Base-by-base conservation (phyloP, 2,113 vertebrate species). In the Gnathonemus echidnorhynchus region DNA sequence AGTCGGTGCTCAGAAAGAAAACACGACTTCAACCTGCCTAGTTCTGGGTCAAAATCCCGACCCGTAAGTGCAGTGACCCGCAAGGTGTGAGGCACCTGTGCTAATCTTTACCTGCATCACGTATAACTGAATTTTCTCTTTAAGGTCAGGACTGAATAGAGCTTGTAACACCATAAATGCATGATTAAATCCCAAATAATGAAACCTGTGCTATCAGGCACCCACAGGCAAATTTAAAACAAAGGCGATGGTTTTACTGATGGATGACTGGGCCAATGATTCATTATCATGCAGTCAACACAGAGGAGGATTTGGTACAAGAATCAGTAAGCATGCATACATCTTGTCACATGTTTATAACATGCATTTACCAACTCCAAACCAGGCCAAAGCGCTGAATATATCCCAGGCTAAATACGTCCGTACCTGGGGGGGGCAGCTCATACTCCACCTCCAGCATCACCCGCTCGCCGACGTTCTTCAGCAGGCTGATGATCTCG, bases 361-460 rank as follows among this genome's bases (percentile, higher is more conserved):
- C 48, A 50, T 86, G 88, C 19, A 46, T 52, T 83, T 80, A 74
- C 66, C 66, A 42, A 42, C 74, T 42, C 31, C 74, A 17, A 42
- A 19, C 4, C 74, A 80, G 35, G 31, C 35, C 35, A 19, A 80
- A 80, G 39, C 3, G 15, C 13, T 42, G 35, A 42, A 42, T 39
- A 19, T 5, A 39, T 7, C 74, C 5, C 48, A 46, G 21, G 10
- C 39, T 46, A 53, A 31, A 27, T 31, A 7, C 88, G 90, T 90
- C 91, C 92, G 93, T 96, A 99, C 98, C 97, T 0, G 97, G 96
- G 62, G 97, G 97, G 0, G 98, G 98, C 88, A 99, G 97, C 89
- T 99, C 97, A 17, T 99, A 99, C 94, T 99, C 98, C 66, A 99
- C 98, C 95, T 99, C 98, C 95, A 99, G 96, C 94, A 99, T 97